Conservation (phyloP, 2,888 invertebrate genomes). For the Anticlea derivata region DNA sequence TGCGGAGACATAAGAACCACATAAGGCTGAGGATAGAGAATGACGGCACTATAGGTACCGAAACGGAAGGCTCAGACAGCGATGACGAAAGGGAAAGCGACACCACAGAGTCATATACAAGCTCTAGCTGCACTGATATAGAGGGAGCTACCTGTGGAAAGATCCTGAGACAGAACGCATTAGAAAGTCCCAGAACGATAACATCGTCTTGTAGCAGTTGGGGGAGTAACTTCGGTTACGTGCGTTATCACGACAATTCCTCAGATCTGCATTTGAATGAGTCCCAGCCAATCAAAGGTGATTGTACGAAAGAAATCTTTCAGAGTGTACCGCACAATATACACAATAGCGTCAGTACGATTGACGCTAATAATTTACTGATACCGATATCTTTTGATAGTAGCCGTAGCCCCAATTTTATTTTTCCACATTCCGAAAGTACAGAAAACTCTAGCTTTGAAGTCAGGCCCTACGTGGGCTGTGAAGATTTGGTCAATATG, state of each 20-base stretch:
- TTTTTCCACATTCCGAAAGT: slow-evolving; percentile 84
- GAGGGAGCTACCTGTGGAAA: slow-evolving; percentile 58
- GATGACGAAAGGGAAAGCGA: slow-evolving; percentile 73
- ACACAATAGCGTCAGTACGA: slow-evolving; percentile 36
- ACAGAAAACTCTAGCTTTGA: slow-evolving; percentile 85
- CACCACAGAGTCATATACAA: slow-evolving; percentile 68
- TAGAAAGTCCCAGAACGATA: slow-evolving; percentile 73
- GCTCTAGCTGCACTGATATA: slow-evolving; percentile 66
- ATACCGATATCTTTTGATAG: slow-evolving; percentile 37
- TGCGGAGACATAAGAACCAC: slow-evolving; percentile 73
- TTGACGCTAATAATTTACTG: slow-evolving; percentile 34
- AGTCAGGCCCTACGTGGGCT: slow-evolving; percentile 84
- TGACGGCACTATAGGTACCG: slow-evolving; percentile 71
- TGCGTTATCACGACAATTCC: slow-evolving; percentile 85
- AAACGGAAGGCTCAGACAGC: slow-evolving; percentile 71
- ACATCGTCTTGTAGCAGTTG: slow-evolving; percentile 81
- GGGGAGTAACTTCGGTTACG: slow-evolving; percentile 86
- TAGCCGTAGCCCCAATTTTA: slow-evolving; percentile 25
- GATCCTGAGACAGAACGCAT: slow-evolving; percentile 85
- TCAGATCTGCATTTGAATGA: slow-evolving; percentile 68
- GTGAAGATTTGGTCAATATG: slow-evolving; percentile 87
- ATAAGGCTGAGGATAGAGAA: slow-evolving; percentile 70
- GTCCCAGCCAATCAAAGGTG: slow-evolving; percentile 53
- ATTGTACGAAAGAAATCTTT: slow-evolving; percentile 74
- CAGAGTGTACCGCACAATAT: slow-evolving; percentile 46